phyloP scores from a whole-genome alignment of 2,113 vertebrate genomes.

The Erpornis zantholeuca region DNA sequence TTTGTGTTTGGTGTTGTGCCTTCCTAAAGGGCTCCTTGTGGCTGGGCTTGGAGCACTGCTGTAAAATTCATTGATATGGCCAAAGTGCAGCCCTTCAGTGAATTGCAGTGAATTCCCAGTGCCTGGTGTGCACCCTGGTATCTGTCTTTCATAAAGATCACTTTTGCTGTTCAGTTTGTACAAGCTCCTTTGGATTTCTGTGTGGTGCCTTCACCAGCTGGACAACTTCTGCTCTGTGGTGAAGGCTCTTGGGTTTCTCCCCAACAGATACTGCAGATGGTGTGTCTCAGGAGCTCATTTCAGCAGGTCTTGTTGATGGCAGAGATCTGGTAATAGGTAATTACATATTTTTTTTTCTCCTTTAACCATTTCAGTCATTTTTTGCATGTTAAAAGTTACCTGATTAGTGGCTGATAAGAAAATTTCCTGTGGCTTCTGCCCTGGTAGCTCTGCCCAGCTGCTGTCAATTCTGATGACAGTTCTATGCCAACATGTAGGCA shows the following conservation, averaged over 20 bases:
- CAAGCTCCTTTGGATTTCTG: not conserved
- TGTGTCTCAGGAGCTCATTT: slow-evolving; percentile 97
- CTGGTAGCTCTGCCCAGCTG: not conserved
- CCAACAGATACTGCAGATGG: slow-evolving; percentile 94
- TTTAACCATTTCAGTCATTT: not conserved
- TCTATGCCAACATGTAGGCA: not conserved
- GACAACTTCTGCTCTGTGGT: not conserved
- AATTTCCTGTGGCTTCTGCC: not conserved
- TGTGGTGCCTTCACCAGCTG: not conserved
- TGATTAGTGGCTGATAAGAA: not conserved
- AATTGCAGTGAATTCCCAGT: not conserved
- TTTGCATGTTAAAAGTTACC: not conserved
- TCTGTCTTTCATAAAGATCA: not conserved
- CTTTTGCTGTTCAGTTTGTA: not conserved
- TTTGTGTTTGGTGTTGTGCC: not conserved
- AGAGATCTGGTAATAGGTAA: slow-evolving; percentile 97
- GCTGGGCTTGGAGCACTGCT: not conserved
- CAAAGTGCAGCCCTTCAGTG: not conserved
- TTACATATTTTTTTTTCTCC: not conserved
- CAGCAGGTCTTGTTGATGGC: slow-evolving; percentile 95
- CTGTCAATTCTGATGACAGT: not conserved
- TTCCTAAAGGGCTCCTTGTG: not conserved
- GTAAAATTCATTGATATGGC: not conserved
- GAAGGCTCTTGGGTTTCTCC: slow-evolving; percentile 21
- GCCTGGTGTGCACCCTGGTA: not conserved